Conservation (phyloP, 2,888 invertebrate genomes). For the Palloptera scutellata region DNA sequence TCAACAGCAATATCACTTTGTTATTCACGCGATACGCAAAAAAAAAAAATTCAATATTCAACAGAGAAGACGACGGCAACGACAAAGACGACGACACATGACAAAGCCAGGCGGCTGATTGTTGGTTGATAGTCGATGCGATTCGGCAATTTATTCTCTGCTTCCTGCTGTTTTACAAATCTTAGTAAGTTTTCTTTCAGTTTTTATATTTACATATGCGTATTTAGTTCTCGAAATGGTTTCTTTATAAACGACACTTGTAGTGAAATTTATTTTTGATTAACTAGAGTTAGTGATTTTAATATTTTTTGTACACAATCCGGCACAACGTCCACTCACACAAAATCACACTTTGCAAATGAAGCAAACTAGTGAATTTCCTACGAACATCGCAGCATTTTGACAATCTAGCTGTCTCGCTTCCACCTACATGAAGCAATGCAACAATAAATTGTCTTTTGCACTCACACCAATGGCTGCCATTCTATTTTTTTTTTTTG, state of each 20-base stretch:
- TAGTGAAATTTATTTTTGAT: constrained; percentile 11
- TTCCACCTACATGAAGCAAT: constrained; percentile 9
- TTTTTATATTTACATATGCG: too few species aligned
- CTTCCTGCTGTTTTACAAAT: constrained; percentile 26
- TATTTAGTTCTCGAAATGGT: too few species aligned
- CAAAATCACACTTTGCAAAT: constrained; percentile 34
- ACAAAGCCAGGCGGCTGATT: constrained; percentile 12
- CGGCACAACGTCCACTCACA: constrained; percentile 25
- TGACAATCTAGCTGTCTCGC: constrained; percentile 26
- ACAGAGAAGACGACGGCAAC: not conserved
- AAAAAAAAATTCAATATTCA: constrained; percentile 5
- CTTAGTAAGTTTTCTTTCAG: not conserved
- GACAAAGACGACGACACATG: constrained; percentile 7
- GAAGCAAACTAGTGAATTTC: constrained; percentile 32
- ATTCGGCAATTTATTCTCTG: constrained; percentile 30
- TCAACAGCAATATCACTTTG: constrained; percentile 17
- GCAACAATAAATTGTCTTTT: too few species aligned
- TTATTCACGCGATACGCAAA: constrained; percentile 13
- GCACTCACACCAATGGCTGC: not conserved
- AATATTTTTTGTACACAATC: constrained; percentile 8
- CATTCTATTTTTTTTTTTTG: constrained; percentile 11
- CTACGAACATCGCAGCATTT: constrained; percentile 17
- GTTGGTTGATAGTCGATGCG: constrained; percentile 32
- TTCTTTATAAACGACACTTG: not conserved
- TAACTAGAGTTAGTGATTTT: constrained; percentile 4